phyloP scores from a whole-genome alignment of 2,113 vertebrate genomes.

The Leuciscus idus region DNA sequence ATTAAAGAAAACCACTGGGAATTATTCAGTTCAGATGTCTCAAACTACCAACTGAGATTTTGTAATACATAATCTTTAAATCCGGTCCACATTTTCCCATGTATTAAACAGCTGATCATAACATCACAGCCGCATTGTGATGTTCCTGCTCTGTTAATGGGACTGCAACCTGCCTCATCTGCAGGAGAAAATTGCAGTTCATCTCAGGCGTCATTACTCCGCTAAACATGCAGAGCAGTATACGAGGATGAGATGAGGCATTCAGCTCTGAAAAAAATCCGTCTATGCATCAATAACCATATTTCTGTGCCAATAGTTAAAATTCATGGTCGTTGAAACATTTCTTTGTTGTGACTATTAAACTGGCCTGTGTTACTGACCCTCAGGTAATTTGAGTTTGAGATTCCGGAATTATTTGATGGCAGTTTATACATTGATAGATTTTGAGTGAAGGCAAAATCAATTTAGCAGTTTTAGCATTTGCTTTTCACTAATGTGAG shows the following conservation, averaged over 20 bases:
- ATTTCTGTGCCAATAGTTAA: background rate
- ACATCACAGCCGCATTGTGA: background rate
- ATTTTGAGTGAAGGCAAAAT: background rate
- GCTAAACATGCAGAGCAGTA: constrained; percentile 15
- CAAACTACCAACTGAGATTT: background rate
- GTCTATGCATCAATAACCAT: constrained; percentile 3
- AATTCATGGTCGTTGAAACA: constrained; percentile 5
- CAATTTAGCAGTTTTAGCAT: constrained; percentile 12
- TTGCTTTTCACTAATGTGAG: constrained; percentile 14
- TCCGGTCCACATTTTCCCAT: background rate
- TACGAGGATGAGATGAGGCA: background rate
- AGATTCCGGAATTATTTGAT: constrained; percentile 3
- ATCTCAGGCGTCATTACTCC: background rate
- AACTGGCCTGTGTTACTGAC: constrained; percentile 3
- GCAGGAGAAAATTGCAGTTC: background rate
- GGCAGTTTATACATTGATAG: background rate
- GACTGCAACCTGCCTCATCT: background rate
- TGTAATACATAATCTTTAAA: background rate
- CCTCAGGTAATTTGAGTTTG: constrained; percentile 1
- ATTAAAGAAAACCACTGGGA: background rate
- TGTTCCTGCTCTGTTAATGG: background rate
- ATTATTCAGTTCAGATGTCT: background rate
- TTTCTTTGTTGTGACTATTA: constrained; percentile 1
- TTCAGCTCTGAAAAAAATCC: background rate
- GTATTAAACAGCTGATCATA: constrained; percentile 8